Evolutionary conservation across 2,888 invertebrate species (phyloP).

Genomic region (Mesodorylaimus sp.): DNA sequence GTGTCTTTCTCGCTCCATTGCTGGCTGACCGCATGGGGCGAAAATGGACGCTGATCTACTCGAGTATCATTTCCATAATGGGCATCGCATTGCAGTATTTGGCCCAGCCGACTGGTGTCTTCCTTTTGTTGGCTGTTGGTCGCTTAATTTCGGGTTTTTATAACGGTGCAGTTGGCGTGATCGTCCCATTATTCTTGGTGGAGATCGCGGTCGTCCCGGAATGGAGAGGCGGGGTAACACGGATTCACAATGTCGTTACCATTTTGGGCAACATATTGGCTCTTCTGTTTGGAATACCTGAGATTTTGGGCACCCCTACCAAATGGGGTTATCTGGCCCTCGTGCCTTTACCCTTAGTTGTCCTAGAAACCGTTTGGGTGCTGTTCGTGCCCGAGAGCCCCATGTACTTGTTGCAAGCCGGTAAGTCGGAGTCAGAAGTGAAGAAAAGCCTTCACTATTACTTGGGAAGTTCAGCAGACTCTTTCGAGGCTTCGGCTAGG

Average conservation of each 20-base stretch:
- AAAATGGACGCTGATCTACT: neutral
- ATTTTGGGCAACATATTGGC: neutral
- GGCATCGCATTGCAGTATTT: neutral
- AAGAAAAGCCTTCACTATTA: neutral
- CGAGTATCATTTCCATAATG: neutral
- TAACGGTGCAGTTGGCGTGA: neutral
- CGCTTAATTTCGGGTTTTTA: neutral
- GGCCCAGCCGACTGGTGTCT: neutral
- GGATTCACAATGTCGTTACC: neutral
- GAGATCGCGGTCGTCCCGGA: neutral
- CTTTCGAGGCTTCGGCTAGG: too few relatives aligned
- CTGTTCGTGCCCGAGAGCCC: neutral
- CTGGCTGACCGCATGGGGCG: neutral
- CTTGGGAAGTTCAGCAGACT: neutral
- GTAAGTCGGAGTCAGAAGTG: neutral
- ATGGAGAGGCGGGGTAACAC: neutral
- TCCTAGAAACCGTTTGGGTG: neutral
- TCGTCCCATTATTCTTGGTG: neutral
- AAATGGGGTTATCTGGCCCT: neutral
- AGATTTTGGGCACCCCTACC: neutral
- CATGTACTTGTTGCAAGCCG: neutral
- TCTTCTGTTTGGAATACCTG: neutral
- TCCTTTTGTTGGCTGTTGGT: neutral
- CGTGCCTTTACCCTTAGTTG: neutral
- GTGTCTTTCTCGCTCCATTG: neutral